Percentiles rank a stretch among this genome's conserved stretches.
Evolutionary conservation across 2,888 invertebrate genomes (phyloP).

Genomic region (Drosophila leonis): DNA sequence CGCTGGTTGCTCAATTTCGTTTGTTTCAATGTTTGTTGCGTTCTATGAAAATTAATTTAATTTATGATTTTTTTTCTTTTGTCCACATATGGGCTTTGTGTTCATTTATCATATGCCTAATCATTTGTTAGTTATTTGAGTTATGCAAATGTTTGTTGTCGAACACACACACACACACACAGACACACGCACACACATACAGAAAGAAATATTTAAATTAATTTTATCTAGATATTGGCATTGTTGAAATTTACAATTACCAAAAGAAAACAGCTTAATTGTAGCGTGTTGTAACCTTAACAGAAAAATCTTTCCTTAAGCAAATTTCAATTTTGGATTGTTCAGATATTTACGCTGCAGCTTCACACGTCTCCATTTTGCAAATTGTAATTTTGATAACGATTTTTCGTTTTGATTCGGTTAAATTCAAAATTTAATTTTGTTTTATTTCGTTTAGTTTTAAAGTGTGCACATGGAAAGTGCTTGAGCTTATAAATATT

Average conservation of each 20-base stretch:
- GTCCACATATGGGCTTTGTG: constrained; percentile 48
- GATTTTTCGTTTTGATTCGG: constrained; percentile 25
- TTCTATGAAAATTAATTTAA: constrained; percentile 46
- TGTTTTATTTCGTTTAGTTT: constrained; percentile 35
- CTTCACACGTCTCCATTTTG: constrained; percentile 41
- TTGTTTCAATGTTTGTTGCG: constrained; percentile 74
- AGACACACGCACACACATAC: constrained; percentile 30
- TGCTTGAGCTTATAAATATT: constrained; percentile 57
- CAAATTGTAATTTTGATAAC: constrained; percentile 24
- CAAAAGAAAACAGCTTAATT: constrained; percentile 20
- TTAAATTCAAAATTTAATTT: constrained; percentile 45
- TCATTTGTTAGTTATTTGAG: constrained; percentile 70
- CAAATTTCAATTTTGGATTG: constrained; percentile 51
- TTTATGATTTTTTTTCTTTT: constrained; percentile 15
- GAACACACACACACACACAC: constrained; percentile 40
- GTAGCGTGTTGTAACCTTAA: constrained; percentile 34
- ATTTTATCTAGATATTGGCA: constrained; percentile 38
- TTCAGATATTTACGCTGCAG: constrained; percentile 63
- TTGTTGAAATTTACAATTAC: constrained; percentile 18
- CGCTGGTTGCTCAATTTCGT: constrained; percentile 27
- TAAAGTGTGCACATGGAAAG: constrained; percentile 37
- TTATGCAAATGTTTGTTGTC: constrained; percentile 71
- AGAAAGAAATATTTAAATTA: constrained; percentile 19
- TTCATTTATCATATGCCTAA: constrained; percentile 63
- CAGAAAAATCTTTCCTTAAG: constrained; percentile 66